Evolutionary conservation across 1,140 invertebrate genomes (phyloP), one percentile per base, ranked within the genome.

Genomic region (Heliothis subflexa): DNA sequence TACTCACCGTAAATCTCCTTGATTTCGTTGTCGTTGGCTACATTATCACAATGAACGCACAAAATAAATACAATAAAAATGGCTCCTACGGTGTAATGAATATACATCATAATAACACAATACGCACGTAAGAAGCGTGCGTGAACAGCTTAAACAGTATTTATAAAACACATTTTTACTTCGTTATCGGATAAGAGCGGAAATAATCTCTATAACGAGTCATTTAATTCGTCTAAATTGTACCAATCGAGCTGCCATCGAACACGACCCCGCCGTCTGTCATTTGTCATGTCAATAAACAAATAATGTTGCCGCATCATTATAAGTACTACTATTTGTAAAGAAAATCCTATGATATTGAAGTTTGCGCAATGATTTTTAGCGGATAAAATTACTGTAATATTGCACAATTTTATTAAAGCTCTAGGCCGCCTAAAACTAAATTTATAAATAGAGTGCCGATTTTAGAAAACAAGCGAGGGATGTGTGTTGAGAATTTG

Each of bases 21-120:
- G 80, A 88, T 89, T 93, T 93, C 93, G 91, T 93, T 93, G 91
- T 93, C 90, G 88, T 85, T 91, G 85, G 80, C 90, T 84, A 85
- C 87, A 92, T 92, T 93, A 92, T 93, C 93, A 94, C 93, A 93
- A 93, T 93, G 89, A 90, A 93, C 92, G 91, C 91, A 91, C 89
- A 93, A 94, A 93, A 94, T 94, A 94, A 93, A 94, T 94, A 93
- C 87, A 91, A 89, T 89, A 93, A 94, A 94, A 94, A 94, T 94
- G 93, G 93, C 93, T 94, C 90, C 93, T 93, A 94, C 81, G 82
- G 89, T 89, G 87, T 87, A 92, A 80, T 85, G 87, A 91, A 91
- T 87, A 93, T 93, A 91, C 93, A 94, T 94, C 88, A 92, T 94
- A 86, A 83, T 83, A 75, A 80, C 84, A 87, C 87, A 83, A 86